Evolutionary conservation across 2,797 vertebrate genomes (phyloP), one percentile per base, ranked within the genome.

Genomic region (Danio choprae): DNA sequence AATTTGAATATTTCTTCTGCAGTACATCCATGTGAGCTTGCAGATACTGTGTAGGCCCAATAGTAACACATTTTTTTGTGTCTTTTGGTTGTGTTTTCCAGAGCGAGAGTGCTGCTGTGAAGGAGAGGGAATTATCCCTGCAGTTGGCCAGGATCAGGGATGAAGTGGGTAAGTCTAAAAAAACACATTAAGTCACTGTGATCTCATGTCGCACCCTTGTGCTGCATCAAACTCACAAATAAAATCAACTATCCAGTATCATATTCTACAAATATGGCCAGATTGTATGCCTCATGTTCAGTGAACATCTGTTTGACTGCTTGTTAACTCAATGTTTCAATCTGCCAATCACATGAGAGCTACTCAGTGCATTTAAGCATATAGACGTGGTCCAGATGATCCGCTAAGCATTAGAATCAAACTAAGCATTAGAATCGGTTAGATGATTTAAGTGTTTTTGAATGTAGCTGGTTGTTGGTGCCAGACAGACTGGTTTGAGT

Each of bases 81-180:
- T 74, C 7, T n/a, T 44, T 44, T 3, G 58, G 1, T 60, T 80
- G 79, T 90, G 76, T 85, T 82, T 92, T 94, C 84, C 93, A 99
- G 98, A 98, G 88, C 79, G 96, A 98, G 92, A 94, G 92, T 84
- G 94, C 94, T 87, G 89, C 95, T 86, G 93, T 94, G 89, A 98
- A 96, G 91, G 96, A 97, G 91, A 95, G 95, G 92, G 96, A 96
- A 82, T 91, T 99, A 89, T 95, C 94, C 86, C 87, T 94, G 81
- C 95, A 98, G 90, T 96, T 99, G 89, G 89, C 94, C 89, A 96
- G 93, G 89, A 95, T 98, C 95, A 97, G 94, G 94, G 96, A 98
- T 96, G 97, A 99, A 98, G 95, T 97, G 90, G 98, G 98, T 99
- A 94, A 97, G 97, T 95, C 6, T 12, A 6, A 41, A 36, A 18